Evolutionary conservation across 2,113 vertebrate species (phyloP).

Genomic region (Gymnobelideus leadbeateri): DNA sequence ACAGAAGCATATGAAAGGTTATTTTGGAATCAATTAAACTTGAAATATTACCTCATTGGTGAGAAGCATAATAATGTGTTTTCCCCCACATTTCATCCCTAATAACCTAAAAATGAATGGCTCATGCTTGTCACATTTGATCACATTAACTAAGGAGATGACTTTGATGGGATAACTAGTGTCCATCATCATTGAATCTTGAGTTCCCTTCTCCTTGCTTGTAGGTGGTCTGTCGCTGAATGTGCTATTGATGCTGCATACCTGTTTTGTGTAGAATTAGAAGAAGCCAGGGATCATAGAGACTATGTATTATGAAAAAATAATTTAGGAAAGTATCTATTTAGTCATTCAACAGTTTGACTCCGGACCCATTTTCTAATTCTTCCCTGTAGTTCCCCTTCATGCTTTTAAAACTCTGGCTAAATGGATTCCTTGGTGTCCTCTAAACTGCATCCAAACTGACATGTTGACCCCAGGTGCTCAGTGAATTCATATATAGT

Average conservation of each 20-base stretch:
- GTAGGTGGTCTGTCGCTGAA: neutral
- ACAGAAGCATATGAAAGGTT: neutral
- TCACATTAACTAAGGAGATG: neutral
- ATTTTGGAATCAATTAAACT: neutral
- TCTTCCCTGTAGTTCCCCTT: neutral
- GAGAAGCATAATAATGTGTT: neutral
- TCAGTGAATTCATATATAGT: neutral
- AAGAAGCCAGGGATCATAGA: neutral
- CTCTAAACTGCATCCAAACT: neutral
- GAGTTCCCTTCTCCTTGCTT: fast-evolving
- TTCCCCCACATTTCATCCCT: conserved; percentile 2
- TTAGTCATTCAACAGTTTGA: neutral
- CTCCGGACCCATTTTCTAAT: neutral
- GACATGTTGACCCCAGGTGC: neutral
- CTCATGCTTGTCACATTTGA: conserved; percentile 3
- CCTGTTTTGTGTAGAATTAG: neutral
- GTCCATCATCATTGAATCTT: neutral
- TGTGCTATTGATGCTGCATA: neutral
- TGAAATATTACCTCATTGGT: neutral
- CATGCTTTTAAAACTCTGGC: neutral
- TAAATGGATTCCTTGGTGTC: neutral
- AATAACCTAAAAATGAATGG: conserved; percentile 23
- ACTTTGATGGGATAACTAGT: neutral
- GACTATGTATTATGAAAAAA: neutral
- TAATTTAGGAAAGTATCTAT: neutral